Conservation (phyloP, 2,113 vertebrate species). For the Pristiophorus japonicus region DNA sequence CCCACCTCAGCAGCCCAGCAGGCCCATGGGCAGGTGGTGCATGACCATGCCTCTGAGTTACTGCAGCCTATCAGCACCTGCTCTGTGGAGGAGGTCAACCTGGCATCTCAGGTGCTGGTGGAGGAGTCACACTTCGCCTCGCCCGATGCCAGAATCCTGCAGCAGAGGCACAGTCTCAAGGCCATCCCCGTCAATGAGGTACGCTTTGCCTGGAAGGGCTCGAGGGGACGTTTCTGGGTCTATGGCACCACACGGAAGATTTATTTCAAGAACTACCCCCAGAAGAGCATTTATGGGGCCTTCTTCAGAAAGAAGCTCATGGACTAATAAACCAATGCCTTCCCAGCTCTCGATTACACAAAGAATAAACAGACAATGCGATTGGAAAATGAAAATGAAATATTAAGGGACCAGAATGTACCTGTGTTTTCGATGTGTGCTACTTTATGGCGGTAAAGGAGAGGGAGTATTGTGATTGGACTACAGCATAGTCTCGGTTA, state of each 20-base stretch:
- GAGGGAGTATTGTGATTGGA: neutral
- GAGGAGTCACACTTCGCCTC: constrained; percentile 38
- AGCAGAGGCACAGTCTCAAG: neutral
- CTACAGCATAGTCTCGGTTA: neutral
- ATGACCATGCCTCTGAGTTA: neutral
- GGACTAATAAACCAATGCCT: neutral
- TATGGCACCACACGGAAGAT: neutral
- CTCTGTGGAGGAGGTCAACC: neutral
- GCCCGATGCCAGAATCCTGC: constrained; percentile 36
- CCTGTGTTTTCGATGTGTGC: neutral
- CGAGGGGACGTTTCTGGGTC: neutral
- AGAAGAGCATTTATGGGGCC: neutral
- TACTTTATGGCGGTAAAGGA: neutral
- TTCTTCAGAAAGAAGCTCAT: neutral
- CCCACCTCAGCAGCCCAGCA: neutral
- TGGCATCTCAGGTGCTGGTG: neutral
- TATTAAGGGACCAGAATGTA: neutral
- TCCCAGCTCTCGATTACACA: neutral
- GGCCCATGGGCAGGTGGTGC: neutral
- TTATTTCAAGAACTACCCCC: neutral
- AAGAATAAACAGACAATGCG: neutral
- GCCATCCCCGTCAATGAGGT: neutral
- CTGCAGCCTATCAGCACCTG: neutral
- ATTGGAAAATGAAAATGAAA: neutral
- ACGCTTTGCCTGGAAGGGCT: neutral